Evolutionary conservation across 2,797 vertebrate species (phyloP), one percentile per base, ranked within the genome.

Genomic region (Gouania willdenowi): DNA sequence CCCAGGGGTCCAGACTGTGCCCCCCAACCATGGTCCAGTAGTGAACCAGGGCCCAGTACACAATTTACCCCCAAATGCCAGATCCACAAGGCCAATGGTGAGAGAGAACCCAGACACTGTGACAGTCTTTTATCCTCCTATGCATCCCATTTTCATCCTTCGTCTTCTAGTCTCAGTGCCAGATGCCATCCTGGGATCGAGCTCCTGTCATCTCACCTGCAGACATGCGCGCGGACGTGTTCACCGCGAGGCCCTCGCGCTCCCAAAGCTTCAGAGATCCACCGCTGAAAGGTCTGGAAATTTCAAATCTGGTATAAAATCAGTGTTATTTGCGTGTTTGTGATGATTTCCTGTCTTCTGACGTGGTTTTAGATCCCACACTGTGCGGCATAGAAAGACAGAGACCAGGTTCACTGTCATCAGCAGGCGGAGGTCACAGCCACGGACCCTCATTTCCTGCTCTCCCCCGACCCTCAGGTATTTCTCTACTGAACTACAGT

Each of bases 141-240:
- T 48, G 35, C 39, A 31, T 30, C 41, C 33, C n/a, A n/a, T 14
- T 14, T 13, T 14, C 11, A 8, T 10, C 28, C 41, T 26, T 2
- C 4, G 15, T 54, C 20, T 43, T 16, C 12, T 18, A 82, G 77
- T 67, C 72, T 14, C 81, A 91, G 73, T 57, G 87, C 47, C 90
- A 91, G 82, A 62, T 88, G 65, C 75, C 79, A 0, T 58, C 87
- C 2, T 93, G 89, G 79, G 81, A 89, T 25, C 83, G 88, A 43
- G 75, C 77, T 25, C 72, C 89, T 2, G 35, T 66, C 1, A 84
- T 91, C 55, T 91, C 92, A 7, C 87, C 92, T 1, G 89, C 92
- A 1, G 93, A 93, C 67, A 87, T 91, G 27, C 86, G 91, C 8
- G 84, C 89, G 1, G 93, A 93, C 43, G 90, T 80, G 22, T 93